Conservation (phyloP, 1,140 invertebrate species). For the Teleogryllus occipitalis region DNA sequence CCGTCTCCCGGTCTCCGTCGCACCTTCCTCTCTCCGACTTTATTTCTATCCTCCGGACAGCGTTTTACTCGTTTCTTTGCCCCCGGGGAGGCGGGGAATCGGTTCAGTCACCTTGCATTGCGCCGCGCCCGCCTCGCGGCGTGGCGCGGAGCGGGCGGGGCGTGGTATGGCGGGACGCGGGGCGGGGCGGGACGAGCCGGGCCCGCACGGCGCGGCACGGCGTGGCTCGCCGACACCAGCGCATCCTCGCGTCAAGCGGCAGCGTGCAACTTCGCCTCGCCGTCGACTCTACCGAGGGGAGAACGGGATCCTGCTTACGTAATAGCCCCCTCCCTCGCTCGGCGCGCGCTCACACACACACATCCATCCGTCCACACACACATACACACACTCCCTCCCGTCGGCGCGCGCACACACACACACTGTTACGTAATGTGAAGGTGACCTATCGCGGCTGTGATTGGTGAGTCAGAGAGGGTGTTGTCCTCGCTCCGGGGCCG, state of each 20-base stretch:
- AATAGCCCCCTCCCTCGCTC: constrained; percentile 8
- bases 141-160: background rate
- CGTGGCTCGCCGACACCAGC: no score
- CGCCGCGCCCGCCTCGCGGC: constrained; percentile 6
- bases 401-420: constrained; percentile 17
- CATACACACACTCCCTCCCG: background rate
- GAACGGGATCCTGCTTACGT: constrained; percentile 25
- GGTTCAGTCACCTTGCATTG: constrained; percentile 19
- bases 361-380: background rate
- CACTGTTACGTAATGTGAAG: constrained; percentile 23
- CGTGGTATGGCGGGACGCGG: background rate
- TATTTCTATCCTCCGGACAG: no score
- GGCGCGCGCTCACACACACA: background rate
- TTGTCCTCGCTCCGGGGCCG: constrained; percentile 22
- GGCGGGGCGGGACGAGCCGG: no score
- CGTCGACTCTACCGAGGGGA: constrained; percentile 14
- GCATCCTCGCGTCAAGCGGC: no score
- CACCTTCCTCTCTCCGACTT: no score
- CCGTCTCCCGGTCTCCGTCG: no score
- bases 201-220: no score
- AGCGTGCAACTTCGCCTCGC: no score
- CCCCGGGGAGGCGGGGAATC: background rate
- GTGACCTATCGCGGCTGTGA: constrained; percentile 23
- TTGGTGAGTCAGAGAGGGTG: constrained; percentile 25
- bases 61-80: background rate